These are phyloP conservation scores for Mimas tiliae DNA, from an alignment of 2,888 invertebrate genomes.

Conservation along the genomic window DNA sequence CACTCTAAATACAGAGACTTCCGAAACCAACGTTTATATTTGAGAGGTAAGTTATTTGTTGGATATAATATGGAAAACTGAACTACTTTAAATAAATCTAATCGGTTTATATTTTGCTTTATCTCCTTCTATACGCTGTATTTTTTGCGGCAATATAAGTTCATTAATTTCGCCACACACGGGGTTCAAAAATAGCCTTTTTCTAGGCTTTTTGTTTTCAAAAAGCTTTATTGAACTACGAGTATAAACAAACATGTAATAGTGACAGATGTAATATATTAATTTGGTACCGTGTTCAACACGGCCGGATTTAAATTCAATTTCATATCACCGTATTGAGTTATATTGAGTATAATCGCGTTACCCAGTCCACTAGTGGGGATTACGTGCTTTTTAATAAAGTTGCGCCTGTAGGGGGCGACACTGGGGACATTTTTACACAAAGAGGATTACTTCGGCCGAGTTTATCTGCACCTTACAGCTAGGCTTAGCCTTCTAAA, in stretches of 20 bases:
- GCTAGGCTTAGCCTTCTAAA: slow-evolving; percentile 79
- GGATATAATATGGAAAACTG: no score
- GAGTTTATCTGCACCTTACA: slow-evolving; percentile 84
- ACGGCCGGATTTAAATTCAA: slow-evolving; percentile 74
- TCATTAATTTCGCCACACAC: no score
- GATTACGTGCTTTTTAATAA: slow-evolving; percentile 84
- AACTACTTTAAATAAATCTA: no score
- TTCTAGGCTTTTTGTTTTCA: no score
- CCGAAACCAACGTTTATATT: no score
- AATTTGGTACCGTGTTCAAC: slow-evolving; percentile 54
- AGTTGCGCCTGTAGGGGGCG: slow-evolving; percentile 73
- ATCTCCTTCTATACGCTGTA: no score
- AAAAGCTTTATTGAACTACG: not conserved
- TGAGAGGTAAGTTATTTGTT: no score
- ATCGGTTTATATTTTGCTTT: no score
- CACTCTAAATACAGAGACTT: no score
- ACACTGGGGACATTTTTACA: slow-evolving; percentile 81
- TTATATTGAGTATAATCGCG: slow-evolving; percentile 79
- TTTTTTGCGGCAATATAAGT: no score
- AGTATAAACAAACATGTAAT: slow-evolving; percentile 6
- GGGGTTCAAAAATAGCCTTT: no score
- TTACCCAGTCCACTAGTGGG: slow-evolving; percentile 82
- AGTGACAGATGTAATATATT: slow-evolving; percentile 43
- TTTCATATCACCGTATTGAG: slow-evolving; percentile 81
- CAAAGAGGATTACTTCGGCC: slow-evolving; percentile 82